Percentiles rank a stretch among this genome's conserved stretches.
Evolutionary conservation across 2,888 invertebrate species (phyloP).

Genomic region (Entomobrya proxima): DNA sequence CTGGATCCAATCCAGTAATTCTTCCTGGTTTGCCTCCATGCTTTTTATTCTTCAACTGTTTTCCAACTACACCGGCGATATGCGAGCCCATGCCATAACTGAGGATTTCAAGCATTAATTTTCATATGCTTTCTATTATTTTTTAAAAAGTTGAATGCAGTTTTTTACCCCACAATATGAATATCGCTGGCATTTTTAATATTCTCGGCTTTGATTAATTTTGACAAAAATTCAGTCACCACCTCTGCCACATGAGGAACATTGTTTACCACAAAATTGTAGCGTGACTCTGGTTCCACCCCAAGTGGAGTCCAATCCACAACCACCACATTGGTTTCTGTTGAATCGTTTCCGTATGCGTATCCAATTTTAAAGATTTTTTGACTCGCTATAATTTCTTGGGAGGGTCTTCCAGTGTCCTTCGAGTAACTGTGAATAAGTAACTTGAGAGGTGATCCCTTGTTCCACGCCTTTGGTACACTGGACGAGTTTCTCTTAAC

Average conservation of each 20-base stretch:
- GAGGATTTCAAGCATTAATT: too few relatives aligned
- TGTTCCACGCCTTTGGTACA: not conserved
- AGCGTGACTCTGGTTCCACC: not conserved
- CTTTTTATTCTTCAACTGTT: not conserved
- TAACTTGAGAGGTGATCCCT: not conserved
- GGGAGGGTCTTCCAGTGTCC: not conserved
- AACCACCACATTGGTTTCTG: not conserved
- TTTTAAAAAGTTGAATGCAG: too few relatives aligned
- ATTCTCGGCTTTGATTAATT: not conserved
- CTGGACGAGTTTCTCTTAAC: not conserved
- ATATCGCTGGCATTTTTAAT: not conserved
- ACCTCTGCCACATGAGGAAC: not conserved
- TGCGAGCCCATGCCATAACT: constrained; percentile 32
- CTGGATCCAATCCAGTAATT: constrained; percentile 46
- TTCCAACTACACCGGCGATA: constrained; percentile 18
- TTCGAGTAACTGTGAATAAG: constrained; percentile 44
- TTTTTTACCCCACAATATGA: constrained; percentile 43
- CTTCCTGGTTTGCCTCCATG: constrained; percentile 5
- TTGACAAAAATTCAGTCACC: not conserved
- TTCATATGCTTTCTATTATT: too few relatives aligned
- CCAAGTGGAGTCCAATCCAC: constrained; percentile 30
- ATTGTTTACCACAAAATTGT: not conserved
- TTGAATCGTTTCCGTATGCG: not conserved
- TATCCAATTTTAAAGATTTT: constrained; percentile 21
- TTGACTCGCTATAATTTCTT: not conserved